Evolutionary conservation across 1,140 invertebrate species (phyloP), one percentile per base, ranked within the genome.

Genomic region (Atta texana): DNA sequence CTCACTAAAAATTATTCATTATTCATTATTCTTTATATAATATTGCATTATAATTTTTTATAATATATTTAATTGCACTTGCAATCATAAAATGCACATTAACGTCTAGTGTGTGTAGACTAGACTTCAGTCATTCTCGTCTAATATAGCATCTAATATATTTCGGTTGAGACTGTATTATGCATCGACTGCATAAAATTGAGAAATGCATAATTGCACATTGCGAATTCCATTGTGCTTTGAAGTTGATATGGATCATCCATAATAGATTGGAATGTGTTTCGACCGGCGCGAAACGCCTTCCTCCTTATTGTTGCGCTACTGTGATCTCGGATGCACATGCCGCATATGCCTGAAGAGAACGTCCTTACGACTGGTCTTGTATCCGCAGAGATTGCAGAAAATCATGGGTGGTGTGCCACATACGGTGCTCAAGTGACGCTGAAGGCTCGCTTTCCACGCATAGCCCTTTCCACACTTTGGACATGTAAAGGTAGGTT

Each of bases 341-440:
- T 85, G 69, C 72, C 91, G 93, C 78, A 95, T 94, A 84, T 96
- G 96, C 75, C 94, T 95, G 66, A 94, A 93, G 12, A 96, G 92
- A 61, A 95, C 95, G 51, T 95, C 95, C 61, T 95, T 96, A 34
- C 96, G 94, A 85, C 94, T 96, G 57, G 95, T 95, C 77, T 93
- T 94, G 88, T 96, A 95, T 59, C 93, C 91, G 87, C 96, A 96
- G 49, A 96, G 85, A n/a, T 94, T 91, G 90, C 96, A 96, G n/a
- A 91, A 91, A 76, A 96, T 95, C 85, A 95, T 95, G 5, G 95
- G 95, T 68, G 94, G 93, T n/a, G 94, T 93, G 7, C 95, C 95
- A 88, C 96, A 96, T 63, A 96, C 94, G 39, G 95, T 95, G 68
- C 93, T 92, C 84, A 95, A 89, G 87, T 96, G 96, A 8, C 95